phyloP scores from a whole-genome alignment of 2,797 vertebrate genomes.

The Pteropus rufus region DNA sequence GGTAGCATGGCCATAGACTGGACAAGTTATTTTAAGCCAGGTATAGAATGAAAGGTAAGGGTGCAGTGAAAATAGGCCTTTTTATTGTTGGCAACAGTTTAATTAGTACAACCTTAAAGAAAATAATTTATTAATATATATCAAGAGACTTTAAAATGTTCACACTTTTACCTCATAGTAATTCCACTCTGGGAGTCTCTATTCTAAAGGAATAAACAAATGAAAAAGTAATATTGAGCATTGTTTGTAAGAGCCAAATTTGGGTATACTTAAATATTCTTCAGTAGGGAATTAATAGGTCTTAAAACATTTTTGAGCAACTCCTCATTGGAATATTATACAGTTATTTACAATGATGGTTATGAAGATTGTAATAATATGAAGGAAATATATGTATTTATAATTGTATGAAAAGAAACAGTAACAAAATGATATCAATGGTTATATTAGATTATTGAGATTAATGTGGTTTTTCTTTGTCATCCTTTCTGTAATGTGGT shows the following conservation, averaged over 20 bases:
- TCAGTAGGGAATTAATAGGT: background rate
- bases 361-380: background rate
- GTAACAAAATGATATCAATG: background rate
- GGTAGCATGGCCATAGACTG: background rate
- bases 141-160: background rate
- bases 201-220: background rate
- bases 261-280: background rate
- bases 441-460: background rate
- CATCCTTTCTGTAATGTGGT: background rate
- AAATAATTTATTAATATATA: background rate
- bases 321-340: background rate
- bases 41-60: background rate
- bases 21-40: background rate
- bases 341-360: background rate
- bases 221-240: background rate
- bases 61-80: background rate
- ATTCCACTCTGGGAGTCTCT: background rate
- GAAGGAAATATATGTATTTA: background rate
- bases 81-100: background rate
- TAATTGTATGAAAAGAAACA: background rate
- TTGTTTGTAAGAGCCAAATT: background rate
- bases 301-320: background rate
- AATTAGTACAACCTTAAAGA: background rate
- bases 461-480: background rate
- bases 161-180: background rate